Base-by-base conservation (phyloP, 2,113 vertebrate genomes). In the Maccullochella peelii region DNA sequence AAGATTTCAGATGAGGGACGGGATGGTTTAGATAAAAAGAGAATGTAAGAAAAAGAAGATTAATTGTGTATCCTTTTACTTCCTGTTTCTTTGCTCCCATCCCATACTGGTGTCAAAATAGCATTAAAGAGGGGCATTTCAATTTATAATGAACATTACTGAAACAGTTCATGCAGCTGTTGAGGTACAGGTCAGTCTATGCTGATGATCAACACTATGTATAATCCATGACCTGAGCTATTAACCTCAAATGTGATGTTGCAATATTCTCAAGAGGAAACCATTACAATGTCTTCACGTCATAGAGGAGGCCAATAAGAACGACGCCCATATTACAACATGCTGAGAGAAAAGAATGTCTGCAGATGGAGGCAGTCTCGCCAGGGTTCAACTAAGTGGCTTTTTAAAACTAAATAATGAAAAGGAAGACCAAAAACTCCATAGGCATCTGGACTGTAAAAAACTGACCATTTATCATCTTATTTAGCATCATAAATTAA, bases 331-430 rank as follows among this genome's bases (percentile, higher is more conserved):
- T 62, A 92, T 91, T 89, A 76, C 69, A 79, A 25, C 90, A 86
- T 57, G 87, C 52, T 92, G 91, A 92, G 62, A 85, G 84, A 83
- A 66, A 82, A 89, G 88, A 85, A 82, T 49, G 70, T 42, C 16
- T 82, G 87, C 77, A 72, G 50, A 78, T 77, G 20, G 70, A 77
- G 42, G 67, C 18, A 3, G 20, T 8, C 8, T 40, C 74, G 86
- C 87, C 83, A 82, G 33, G 23, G 62, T 49, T 82, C 49, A 80
- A 80, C 78, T 61, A 68, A 1, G 68, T 72, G 42, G 16, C 21
- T 67, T 78, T 82, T 74, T 6, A 33, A 44, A 77, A 54, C 12
- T 25, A 73, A 86, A 81, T 23, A 62, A 83, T 61, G 38, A 33
- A 5, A 5, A 30, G 2, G 16, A 36, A 44, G 11, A 73, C 30